Percentiles rank a stretch among this genome's conserved stretches.
Evolutionary conservation across 2,797 vertebrate species (phyloP).

Genomic region (Echeneis naucrates): DNA sequence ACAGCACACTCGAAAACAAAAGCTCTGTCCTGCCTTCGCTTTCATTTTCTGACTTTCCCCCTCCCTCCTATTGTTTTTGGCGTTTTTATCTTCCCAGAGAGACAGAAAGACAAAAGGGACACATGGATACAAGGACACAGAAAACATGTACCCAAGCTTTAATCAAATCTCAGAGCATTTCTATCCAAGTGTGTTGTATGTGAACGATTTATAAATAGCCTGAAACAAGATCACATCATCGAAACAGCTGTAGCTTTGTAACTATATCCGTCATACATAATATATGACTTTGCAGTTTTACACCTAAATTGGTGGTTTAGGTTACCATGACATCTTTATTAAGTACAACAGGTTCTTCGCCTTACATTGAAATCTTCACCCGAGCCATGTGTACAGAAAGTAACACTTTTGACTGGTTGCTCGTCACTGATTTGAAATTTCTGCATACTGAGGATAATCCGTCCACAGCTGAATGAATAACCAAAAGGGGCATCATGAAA

Average conservation of each 20-base stretch:
- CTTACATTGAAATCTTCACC: no score
- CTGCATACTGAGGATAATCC: neutral
- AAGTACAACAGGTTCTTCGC: no score
- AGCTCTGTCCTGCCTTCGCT: neutral
- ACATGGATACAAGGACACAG: no score
- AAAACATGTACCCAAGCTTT: neutral
- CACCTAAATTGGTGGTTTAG: neutral
- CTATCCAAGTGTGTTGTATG: neutral
- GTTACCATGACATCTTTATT: neutral
- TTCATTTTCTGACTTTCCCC: neutral
- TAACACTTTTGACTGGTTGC: neutral
- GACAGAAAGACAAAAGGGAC: neutral
- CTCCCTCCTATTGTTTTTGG: neutral
- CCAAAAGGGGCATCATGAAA: neutral
- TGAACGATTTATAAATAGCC: neutral
- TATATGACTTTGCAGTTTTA: neutral
- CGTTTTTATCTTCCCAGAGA: neutral
- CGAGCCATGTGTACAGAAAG: neutral
- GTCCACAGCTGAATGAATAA: neutral
- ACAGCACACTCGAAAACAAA: slow-evolving; percentile 13
- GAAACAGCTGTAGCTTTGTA: neutral
- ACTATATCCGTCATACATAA: neutral
- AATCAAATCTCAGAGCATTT: neutral
- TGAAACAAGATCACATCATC: neutral
- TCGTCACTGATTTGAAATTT: neutral